Evolutionary conservation across 2,797 vertebrate species (phyloP), one percentile per base, ranked within the genome.

Genomic region (Otolemur crassicaudatus): DNA sequence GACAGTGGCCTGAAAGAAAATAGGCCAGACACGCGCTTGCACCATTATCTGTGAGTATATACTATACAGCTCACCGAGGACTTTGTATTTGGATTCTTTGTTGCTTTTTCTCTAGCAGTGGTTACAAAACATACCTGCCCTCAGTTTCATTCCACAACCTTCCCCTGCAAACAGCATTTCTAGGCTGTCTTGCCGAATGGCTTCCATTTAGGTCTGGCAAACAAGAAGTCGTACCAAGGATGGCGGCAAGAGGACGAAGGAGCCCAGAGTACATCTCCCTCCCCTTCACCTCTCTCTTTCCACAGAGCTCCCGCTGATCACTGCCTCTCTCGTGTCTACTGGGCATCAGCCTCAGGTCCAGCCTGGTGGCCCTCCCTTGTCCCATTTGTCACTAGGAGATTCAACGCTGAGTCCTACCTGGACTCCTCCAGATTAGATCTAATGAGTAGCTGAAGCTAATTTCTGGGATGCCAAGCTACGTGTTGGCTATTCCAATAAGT

Each of bases 11-110:
- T 58, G 7, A 82, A 76, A n/a, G 69, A 34, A 43, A 65, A n/a
- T 0, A 16, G 5, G 10, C 17, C 17, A 23, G 16, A 14, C 3
- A 3, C n/a, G 31, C 14, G 17, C 27, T 19, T 37, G 23, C 20
- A 46, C 49, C 40, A 11, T 1, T 17, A 13, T 58, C 58, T 29
- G 7, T 27, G 4, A 46, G 22, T 9, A 2, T 27, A 23, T 72
- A 22, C 3, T 23, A 29, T 72, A 17, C 3, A 56, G 10, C 12
- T 60, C 5, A 56, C 72, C 8, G 23, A 2, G 2, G 31, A n/a
- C 17, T 58, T 83, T n/a, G n/a, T 63, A 43, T 40, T 60, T 14
- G 20, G 1, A 19, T 76, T 60, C 81, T 69, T 37, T 53, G 40
- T 40, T 86, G 75, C 13, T 19, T 58, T 88, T 79, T 85, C 7